phyloP scores from a whole-genome alignment of 2,888 invertebrate species.

The Mimachlamys varia region DNA sequence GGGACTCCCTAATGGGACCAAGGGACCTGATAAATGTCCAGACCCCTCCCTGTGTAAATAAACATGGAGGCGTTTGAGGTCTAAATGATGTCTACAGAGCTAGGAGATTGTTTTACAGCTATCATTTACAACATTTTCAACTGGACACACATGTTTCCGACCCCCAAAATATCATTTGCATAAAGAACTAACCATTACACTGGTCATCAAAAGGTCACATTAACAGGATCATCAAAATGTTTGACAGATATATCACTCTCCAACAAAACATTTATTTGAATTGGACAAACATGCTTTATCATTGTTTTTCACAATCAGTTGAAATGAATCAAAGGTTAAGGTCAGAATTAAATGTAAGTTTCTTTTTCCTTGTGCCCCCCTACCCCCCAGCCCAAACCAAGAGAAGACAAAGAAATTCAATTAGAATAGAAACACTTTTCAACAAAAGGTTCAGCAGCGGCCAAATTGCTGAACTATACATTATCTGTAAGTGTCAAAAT shows the following conservation, averaged over 20 bases:
- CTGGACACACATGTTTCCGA: background rate
- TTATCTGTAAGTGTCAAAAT: background rate
- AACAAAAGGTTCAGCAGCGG: background rate
- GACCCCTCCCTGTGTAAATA: background rate
- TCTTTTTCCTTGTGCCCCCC: no score
- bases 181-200: background rate
- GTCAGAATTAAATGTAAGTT: no score
- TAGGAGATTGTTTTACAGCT: background rate
- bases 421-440: no score
- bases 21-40: background rate
- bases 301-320: no score
- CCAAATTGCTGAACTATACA: background rate
- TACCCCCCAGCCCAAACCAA: no score
- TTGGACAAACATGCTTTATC: no score
- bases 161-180: background rate
- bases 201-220: background rate
- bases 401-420: no score
- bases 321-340: no score
- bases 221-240: background rate
- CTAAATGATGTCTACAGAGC: background rate
- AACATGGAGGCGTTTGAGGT: conserved; percentile 1
- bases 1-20: background rate
- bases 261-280: background rate
- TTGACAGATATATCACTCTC: background rate
- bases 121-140: background rate